A percentile compares a stretch with the other conserved stretches of the same genome.
Evolutionary conservation across 2,113 vertebrate genomes (phyloP).

Genomic region (Lepidothrix coronata): DNA sequence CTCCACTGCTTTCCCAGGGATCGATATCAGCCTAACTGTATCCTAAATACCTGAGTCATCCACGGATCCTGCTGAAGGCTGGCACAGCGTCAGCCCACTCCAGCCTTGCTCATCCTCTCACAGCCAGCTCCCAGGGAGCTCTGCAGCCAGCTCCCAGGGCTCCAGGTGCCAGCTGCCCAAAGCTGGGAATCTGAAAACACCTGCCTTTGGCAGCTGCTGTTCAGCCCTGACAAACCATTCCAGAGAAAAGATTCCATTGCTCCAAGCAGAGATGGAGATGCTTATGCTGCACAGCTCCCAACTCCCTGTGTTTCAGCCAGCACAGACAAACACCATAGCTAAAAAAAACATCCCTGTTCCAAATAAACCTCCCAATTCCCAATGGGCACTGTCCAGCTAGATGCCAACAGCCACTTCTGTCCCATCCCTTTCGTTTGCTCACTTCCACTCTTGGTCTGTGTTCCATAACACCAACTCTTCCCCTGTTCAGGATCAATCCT

Average conservation of each 20-base stretch:
- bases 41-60: neutral
- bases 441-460: neutral
- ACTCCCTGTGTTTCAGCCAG: neutral
- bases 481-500: neutral
- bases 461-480: accelerated
- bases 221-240: neutral
- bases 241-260: neutral
- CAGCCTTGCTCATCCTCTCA: neutral
- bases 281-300: accelerated
- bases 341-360: neutral
- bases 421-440: neutral
- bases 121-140: neutral
- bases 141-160: neutral
- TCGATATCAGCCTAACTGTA: neutral
- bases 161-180: neutral
- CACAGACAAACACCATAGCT: accelerated
- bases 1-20: neutral
- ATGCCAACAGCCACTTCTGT: accelerated
- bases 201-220: neutral
- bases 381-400: accelerated
- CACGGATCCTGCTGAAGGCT: neutral
- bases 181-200: neutral
- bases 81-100: neutral
- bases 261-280: neutral
- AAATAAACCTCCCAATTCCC: accelerated